Percentiles rank a stretch among this genome's conserved stretches.
These are phyloP conservation scores for Abramis brama DNA, from an alignment of 2,113 vertebrate species.

Conservation along the genomic window DNA sequence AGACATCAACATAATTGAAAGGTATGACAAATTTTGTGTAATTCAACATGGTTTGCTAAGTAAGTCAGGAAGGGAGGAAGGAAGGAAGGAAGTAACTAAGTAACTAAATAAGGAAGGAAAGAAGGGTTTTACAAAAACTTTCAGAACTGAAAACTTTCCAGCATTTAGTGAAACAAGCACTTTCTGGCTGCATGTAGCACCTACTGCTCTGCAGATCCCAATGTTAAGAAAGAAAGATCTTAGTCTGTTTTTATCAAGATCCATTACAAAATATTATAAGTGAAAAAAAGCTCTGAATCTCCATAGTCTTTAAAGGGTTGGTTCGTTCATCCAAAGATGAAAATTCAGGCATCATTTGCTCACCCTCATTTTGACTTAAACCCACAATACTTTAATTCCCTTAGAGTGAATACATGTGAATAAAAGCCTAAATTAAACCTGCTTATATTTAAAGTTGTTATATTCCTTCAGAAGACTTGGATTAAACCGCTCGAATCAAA, in stretches of 20 bases:
- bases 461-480: neutral
- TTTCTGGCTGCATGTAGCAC: neutral
- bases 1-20: slow-evolving; percentile 41
- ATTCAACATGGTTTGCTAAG: neutral
- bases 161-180: neutral
- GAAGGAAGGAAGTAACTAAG: too few relatives aligned
- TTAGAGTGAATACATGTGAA: neutral
- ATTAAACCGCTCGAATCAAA: neutral
- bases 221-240: neutral
- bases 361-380: neutral
- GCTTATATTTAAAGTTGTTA: neutral
- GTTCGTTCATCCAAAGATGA: too few relatives aligned
- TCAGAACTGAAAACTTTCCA: too few relatives aligned
- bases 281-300: too few relatives aligned
- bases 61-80: too few relatives aligned
- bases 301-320: neutral
- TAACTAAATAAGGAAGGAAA: too few relatives aligned
- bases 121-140: too few relatives aligned
- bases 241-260: neutral
- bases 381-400: neutral
- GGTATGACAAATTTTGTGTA: neutral
- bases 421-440: neutral
- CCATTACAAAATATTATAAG: too few relatives aligned
- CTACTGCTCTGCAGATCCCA: neutral
- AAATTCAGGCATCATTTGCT: too few relatives aligned